Evolutionary conservation across 1,140 invertebrate genomes (phyloP).

Genomic region (Plodia interpunctella): DNA sequence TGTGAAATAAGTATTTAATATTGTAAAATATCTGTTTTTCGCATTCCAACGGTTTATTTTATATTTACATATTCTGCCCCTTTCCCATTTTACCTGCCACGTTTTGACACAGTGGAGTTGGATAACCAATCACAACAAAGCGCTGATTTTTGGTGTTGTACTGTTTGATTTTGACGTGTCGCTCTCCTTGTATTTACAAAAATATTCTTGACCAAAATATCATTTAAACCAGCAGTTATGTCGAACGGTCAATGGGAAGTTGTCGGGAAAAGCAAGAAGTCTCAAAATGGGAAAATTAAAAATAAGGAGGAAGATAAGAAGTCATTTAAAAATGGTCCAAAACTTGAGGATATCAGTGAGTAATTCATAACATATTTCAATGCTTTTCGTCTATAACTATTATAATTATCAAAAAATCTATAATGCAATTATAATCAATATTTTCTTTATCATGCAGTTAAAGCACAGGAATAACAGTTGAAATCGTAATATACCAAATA

Average conservation of each 20-base stretch:
- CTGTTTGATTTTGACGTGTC: conserved; percentile 69
- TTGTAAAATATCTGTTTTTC: no score
- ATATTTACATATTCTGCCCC: background rate
- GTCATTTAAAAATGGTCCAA: conserved; percentile 57
- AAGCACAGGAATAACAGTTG: no score
- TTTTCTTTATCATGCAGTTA: no score
- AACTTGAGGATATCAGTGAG: conserved; percentile 64
- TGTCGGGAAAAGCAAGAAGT: conserved; percentile 84
- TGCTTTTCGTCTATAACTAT: background rate
- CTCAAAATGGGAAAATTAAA: conserved; percentile 80
- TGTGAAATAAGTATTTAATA: no score
- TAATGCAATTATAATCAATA: no score
- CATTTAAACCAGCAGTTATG: conserved; percentile 72
- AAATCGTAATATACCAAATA: no score
- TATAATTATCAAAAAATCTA: background rate
- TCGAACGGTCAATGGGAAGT: conserved; percentile 86
- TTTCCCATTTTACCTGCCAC: conserved; percentile 42
- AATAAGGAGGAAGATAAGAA: conserved; percentile 80
- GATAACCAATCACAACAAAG: conserved; percentile 48
- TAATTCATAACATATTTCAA: conserved; percentile 11
- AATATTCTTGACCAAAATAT: conserved; percentile 35
- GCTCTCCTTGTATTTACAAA: conserved; percentile 65
- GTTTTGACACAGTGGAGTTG: conserved; percentile 70
- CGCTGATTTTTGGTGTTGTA: conserved; percentile 45
- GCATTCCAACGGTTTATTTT: no score